Conservation (phyloP, 2,797 vertebrate genomes). For the Arrhamphus sclerolepis region DNA sequence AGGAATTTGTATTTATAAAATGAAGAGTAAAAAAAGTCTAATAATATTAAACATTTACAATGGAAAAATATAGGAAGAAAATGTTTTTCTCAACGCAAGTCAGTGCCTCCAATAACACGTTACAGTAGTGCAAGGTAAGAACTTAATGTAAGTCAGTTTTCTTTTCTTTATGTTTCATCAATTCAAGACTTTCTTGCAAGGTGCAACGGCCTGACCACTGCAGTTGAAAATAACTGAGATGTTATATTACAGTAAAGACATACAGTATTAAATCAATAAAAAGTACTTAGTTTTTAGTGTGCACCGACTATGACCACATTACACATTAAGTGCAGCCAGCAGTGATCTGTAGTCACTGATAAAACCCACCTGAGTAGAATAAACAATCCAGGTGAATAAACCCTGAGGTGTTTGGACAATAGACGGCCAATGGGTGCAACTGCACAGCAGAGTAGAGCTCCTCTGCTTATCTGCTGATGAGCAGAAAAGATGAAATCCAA, state of each 20-base stretch:
- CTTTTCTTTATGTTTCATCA: no score
- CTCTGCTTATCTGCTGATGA: conserved; percentile 33
- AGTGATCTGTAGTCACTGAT: conserved; percentile 1
- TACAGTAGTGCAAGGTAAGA: no score
- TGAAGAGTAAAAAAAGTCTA: background rate
- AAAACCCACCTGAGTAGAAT: conserved; percentile 12
- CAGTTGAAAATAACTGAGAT: background rate
- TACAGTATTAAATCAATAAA: no score
- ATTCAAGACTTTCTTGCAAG: no score
- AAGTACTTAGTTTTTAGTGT: no score
- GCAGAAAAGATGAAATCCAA: conserved; percentile 32
- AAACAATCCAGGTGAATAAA: background rate
- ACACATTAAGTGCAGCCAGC: conserved; percentile 11
- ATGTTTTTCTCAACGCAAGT: no score
- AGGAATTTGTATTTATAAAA: background rate
- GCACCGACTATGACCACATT: background rate
- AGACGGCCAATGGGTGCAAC: conserved; percentile 3
- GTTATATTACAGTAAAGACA: no score
- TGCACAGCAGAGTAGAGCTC: conserved; percentile 16
- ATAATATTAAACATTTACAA: background rate
- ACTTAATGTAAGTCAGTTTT: no score
- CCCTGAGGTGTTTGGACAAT: conserved; percentile 1
- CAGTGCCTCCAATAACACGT: no score
- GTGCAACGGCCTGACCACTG: background rate
- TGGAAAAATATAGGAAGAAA: background rate